Base-by-base conservation (phyloP, 2,888 invertebrate species). In the Pseudococcus viburni region DNA sequence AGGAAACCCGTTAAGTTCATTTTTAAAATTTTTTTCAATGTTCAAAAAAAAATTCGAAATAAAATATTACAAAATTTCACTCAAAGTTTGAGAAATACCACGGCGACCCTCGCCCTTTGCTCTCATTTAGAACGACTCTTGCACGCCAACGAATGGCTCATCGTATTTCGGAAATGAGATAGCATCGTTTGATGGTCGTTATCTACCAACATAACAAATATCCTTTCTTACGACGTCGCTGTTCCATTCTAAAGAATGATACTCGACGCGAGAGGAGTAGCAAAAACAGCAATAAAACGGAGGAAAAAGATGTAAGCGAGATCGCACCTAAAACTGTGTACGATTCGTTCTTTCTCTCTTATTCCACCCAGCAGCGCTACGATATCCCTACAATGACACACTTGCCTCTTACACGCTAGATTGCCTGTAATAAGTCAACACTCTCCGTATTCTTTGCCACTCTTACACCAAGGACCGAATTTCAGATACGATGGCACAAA, bases 141-240 rank as follows among this genome's bases (percentile, higher is more conserved):
- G n/a, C 55, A 68, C 68, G 26, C 77, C 26, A 39, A 77, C 77
- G 77, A 42, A 77, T 77, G 26, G 33, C 77, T 77, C 77, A 39
- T 77, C 77, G 77, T 77, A 77, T 77, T 77, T 77, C 77, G 77
- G 77, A 77, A 77, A 77, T 77, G 77, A 77, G 77, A 77, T 77
- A 42, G 77, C 17, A 77, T 77, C 77, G 77, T 77, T 77, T 77
- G 77, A 77, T 77, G 77, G 77, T 77, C 77, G 77, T 77, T 77
- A 77, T 77, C 77, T 77, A 26, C 77, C 77, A 77, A 77, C 77
- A 39, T 77, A 77, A 77, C 77, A 77, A 77, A 77, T 77, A 77
- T 77, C 77, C n/a, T 15, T 77, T 77, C 77, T 77, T 42, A 42
- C 77, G 5, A 39, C 12, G 77, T 26, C 39, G 26, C 39, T 26